phyloP scores from a whole-genome alignment of 2,888 invertebrate genomes.

The Heliconius aoede region DNA sequence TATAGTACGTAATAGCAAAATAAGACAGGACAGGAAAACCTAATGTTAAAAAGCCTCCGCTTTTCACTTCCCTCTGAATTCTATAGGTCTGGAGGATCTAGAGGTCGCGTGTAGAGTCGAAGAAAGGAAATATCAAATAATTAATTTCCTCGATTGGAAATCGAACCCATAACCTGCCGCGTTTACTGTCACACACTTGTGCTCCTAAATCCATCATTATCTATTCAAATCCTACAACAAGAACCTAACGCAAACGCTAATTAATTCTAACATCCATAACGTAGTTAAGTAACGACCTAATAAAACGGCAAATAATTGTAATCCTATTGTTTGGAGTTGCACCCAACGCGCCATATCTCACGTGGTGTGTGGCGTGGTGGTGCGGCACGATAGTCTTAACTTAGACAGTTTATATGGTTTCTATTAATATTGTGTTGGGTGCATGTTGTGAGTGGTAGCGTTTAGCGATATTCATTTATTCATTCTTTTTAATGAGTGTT shows the following conservation, averaged over 20 bases:
- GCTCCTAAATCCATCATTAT: not conserved
- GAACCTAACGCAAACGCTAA: slow-evolving; percentile 26
- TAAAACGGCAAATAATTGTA: slow-evolving; percentile 69
- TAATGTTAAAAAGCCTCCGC: too few species aligned
- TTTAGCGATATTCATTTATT: not conserved
- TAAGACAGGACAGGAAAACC: too few species aligned
- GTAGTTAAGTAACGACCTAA: slow-evolving; percentile 58
- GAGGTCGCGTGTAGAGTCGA: too few species aligned
- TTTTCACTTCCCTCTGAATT: not conserved
- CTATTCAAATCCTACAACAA: slow-evolving; percentile 32
- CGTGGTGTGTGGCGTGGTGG: too few species aligned
- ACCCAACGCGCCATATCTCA: slow-evolving; percentile 68
- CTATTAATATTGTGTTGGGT: slow-evolving; percentile 69
- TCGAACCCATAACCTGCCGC: too few species aligned
- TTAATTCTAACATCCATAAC: slow-evolving; percentile 39
- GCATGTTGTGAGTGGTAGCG: slow-evolving; percentile 50
- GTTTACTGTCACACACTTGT: too few species aligned
- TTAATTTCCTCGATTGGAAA: too few species aligned
- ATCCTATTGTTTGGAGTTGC: slow-evolving; percentile 64
- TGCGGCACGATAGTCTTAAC: slow-evolving; percentile 65
- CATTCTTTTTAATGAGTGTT: too few species aligned
- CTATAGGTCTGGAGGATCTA: too few species aligned
- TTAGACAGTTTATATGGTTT: slow-evolving; percentile 61
- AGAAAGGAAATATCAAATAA: too few species aligned
- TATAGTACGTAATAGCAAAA: too few species aligned